phyloP scores from a whole-genome alignment of 2,113 vertebrate species.

The Cyprinodon variegatus region DNA sequence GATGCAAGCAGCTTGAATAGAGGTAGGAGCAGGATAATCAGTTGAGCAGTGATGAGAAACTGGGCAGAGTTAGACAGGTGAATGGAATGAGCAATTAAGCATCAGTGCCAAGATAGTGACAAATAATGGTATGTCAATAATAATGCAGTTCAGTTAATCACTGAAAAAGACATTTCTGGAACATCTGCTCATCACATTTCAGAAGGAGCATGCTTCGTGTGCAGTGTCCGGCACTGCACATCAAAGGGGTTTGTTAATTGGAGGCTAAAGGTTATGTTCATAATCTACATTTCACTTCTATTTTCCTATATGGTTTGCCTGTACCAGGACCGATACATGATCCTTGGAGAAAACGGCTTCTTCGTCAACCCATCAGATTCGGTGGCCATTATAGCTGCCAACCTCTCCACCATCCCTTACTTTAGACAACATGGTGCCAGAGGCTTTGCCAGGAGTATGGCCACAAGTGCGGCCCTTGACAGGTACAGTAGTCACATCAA shows the following conservation, averaged over 20 bases:
- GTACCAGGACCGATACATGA: constrained; percentile 95
- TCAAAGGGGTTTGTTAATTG: not conserved
- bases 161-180: constrained; percentile 43
- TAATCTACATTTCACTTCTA: not conserved
- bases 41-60: too few relatives aligned
- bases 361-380: constrained; percentile 97
- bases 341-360: constrained; percentile 95
- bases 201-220: not conserved
- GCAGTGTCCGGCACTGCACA: not conserved
- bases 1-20: too few relatives aligned
- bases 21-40: too few relatives aligned
- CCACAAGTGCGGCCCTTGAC: constrained; percentile 94
- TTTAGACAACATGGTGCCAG: constrained; percentile 91
- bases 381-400: constrained; percentile 94
- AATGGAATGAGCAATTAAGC: too few relatives aligned
- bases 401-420: constrained; percentile 93
- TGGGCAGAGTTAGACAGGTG: too few relatives aligned
- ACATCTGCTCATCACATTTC: constrained; percentile 28
- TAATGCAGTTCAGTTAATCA: constrained; percentile 7
- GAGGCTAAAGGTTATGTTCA: not conserved
- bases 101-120: too few relatives aligned
- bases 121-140: not conserved
- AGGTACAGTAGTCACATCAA: constrained; percentile 79
- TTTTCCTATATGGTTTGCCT: constrained; percentile 17
- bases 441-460: constrained; percentile 95